Conservation (phyloP, 2,888 invertebrate genomes). For the Panorpa germanica region DNA sequence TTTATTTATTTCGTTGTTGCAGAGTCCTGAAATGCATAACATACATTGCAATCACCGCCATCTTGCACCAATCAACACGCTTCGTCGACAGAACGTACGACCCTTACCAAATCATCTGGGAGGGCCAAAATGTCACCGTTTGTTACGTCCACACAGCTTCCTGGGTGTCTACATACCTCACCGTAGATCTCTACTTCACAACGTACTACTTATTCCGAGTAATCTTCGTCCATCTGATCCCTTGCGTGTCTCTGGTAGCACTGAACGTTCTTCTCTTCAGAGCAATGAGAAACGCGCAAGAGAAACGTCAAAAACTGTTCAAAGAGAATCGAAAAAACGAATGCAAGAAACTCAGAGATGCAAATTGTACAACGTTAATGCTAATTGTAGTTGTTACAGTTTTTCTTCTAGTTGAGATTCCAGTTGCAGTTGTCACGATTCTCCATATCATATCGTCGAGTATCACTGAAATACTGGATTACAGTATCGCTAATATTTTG, state of each 20-base stretch:
- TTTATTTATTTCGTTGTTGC: no score
- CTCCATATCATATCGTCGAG: conserved; percentile 67
- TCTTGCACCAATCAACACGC: conserved; percentile 65
- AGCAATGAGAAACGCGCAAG: conserved; percentile 70
- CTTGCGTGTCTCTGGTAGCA: conserved; percentile 74
- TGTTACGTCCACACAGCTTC: conserved; percentile 42
- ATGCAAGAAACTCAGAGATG: conserved; percentile 57
- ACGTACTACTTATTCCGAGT: conserved; percentile 72
- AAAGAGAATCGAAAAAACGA: conserved; percentile 61
- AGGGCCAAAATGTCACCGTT: conserved; percentile 42
- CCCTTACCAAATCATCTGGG: conserved; percentile 48
- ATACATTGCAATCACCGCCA: conserved; percentile 59
- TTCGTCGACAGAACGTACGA: conserved; percentile 50
- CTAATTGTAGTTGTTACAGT: conserved; percentile 73
- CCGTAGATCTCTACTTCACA: conserved; percentile 60
- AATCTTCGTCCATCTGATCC: conserved; percentile 78
- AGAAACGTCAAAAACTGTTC: conserved; percentile 55
- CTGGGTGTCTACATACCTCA: conserved; percentile 49
- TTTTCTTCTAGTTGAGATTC: conserved; percentile 67
- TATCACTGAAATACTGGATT: conserved; percentile 52
- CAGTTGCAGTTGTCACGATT: conserved; percentile 63
- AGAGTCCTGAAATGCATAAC: conserved; percentile 60
- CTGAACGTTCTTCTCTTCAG: conserved; percentile 73
- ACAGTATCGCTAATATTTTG: conserved; percentile 55
- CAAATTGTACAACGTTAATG: conserved; percentile 76